These are phyloP conservation scores for Lamellibrachia columna DNA, from an alignment of 2,888 invertebrate genomes.

Conservation along the genomic window DNA sequence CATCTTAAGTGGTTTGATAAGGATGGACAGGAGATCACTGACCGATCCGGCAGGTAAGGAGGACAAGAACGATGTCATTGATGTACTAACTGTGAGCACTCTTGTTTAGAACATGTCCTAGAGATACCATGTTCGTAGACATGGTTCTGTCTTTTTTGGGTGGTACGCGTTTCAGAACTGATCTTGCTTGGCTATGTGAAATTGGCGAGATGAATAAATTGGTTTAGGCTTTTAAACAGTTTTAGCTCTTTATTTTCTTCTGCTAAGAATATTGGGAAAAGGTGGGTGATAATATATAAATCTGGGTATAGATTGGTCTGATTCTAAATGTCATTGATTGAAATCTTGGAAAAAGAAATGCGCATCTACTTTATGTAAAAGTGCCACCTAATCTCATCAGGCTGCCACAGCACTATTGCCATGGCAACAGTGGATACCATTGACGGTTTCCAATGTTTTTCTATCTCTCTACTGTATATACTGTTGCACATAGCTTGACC, in stretches of 20 bases:
- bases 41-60: neutral
- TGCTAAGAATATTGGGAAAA: neutral
- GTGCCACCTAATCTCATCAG: neutral
- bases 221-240: neutral
- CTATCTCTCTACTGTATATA: neutral
- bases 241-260: neutral
- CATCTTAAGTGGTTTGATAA: neutral
- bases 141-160: neutral
- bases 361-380: neutral
- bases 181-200: neutral
- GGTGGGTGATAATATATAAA: neutral
- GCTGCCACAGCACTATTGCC: neutral
- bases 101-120: neutral
- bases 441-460: neutral
- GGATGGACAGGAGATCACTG: neutral
- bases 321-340: neutral
- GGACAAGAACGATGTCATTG: neutral
- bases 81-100: neutral
- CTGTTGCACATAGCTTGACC: neutral
- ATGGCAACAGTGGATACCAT: neutral
- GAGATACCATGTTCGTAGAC: neutral
- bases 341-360: neutral
- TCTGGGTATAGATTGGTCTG: neutral
- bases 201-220: neutral
- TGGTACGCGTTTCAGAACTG: neutral